Evolutionary conservation across 2,888 invertebrate species (phyloP), one percentile per base, ranked within the genome.

Genomic region (Galerucella calmariensis): DNA sequence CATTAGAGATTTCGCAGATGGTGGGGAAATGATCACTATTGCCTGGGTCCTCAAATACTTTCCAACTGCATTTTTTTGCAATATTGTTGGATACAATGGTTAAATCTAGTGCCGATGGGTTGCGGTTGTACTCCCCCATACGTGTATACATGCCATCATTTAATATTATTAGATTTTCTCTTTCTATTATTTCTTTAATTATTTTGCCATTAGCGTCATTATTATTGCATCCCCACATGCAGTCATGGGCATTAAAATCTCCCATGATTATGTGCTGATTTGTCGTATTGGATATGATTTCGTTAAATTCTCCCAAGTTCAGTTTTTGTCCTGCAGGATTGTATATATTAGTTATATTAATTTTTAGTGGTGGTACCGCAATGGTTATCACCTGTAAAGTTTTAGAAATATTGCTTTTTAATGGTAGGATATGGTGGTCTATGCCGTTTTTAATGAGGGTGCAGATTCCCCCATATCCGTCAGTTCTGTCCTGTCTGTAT

Each of bases 401-500:
- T 51, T 51, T n/a, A 51, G 51, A 51, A n/a, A 51, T 12, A 5
- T 51, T n/a, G n/a, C 51, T 51, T 51, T 51, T n/a, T 12, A 11
- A 2, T 51, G 51, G n/a, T 51, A 51, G 1, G n/a, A 67, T 14
- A 11, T 41, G 16, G 27, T 67, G 67, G 10, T 67, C 67, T n/a
- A 67, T 46, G 11, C 51, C 51, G 11, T 67, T 46, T 67, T 67
- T 67, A 12, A 67, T 51, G 24, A 67, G 24, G 27, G 67, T 67
- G 14, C 48, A 53, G 0, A 67, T 67, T 44, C 56, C 67, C 16
- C 67, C 67, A 20, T 67, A 67, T n/a, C 67, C 67, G n/a, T 53
- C 56, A 1, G 10, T 67, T 67, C 67, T 24, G 11, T 67, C 67
- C n/a, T 67, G 67, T 27, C 56, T 67, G 10, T 10, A 67, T 12